Percentiles rank a stretch among this genome's conserved stretches.
Evolutionary conservation across 1,140 invertebrate species (phyloP).

Genomic region (Oryctes rhinoceros): DNA sequence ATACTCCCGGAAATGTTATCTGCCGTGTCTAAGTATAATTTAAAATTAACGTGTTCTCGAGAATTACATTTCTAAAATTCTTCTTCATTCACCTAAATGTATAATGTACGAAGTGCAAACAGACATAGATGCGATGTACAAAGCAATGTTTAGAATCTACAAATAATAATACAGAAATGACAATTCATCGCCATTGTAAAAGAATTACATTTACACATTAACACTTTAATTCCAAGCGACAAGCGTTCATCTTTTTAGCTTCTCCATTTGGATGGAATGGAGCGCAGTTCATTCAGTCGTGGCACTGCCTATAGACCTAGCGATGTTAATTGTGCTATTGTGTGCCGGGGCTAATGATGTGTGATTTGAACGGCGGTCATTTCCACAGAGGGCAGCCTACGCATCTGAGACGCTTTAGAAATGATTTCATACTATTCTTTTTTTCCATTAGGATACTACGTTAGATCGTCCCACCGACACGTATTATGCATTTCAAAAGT

Average conservation of each 20-base stretch:
- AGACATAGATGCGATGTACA: neutral
- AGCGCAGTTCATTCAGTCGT: neutral
- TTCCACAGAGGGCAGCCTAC: neutral
- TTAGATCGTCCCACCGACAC: too few species aligned
- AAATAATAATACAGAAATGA: neutral
- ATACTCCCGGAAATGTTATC: too few species aligned
- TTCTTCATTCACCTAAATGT: too few species aligned
- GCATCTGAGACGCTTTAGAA: neutral
- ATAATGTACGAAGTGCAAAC: neutral
- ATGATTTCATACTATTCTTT: neutral
- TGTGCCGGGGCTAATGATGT: slow-evolving; percentile 13
- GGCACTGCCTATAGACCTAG: neutral
- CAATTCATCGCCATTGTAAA: slow-evolving; percentile 13
- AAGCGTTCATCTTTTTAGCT: slow-evolving; percentile 9
- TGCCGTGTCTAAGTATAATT: too few species aligned
- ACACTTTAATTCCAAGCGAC: slow-evolving; percentile 25
- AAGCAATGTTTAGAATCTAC: neutral
- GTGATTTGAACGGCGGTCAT: neutral
- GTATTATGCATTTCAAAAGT: too few species aligned
- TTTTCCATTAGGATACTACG: neutral
- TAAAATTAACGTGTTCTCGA: too few species aligned
- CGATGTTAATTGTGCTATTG: slow-evolving; percentile 28
- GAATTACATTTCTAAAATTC: too few species aligned
- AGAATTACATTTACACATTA: slow-evolving; percentile 6
- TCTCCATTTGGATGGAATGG: neutral